These are phyloP conservation scores for Plumapathes pennacea DNA, from an alignment of 92 coral and sea anemone species.

Conservation along the genomic window DNA sequence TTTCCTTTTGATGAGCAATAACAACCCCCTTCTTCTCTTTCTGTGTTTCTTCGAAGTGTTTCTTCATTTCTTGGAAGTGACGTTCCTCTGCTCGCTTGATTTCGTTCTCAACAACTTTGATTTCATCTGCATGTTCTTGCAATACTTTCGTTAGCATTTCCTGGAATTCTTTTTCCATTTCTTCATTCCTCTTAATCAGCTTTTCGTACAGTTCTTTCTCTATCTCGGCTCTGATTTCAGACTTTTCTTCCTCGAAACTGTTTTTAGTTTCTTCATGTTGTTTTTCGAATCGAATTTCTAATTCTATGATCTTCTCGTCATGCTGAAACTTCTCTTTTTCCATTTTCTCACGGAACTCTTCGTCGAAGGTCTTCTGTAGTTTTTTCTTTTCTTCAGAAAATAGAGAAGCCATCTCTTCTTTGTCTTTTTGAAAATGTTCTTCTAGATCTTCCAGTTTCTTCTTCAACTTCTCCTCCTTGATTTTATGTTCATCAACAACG, in stretches of 20 bases:
- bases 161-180: slow-evolving; percentile 66
- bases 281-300: slow-evolving; percentile 26
- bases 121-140: slow-evolving; percentile 58
- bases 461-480: slow-evolving; percentile 15
- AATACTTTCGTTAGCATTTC: slow-evolving; percentile 57
- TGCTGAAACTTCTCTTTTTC: slow-evolving; percentile 24
- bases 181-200: slow-evolving; percentile 50
- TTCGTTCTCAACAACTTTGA: slow-evolving; percentile 66
- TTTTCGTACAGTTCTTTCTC: slow-evolving; percentile 53
- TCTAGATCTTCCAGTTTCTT: slow-evolving; percentile 31
- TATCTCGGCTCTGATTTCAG: slow-evolving; percentile 36
- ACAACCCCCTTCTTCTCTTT: slow-evolving; percentile 46
- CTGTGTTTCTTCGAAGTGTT: slow-evolving; percentile 47
- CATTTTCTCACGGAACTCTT: slow-evolving; percentile 36
- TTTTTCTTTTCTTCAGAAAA: slow-evolving; percentile 50
- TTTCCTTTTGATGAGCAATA: slow-evolving; percentile 49
- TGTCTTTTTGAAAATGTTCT: slow-evolving; percentile 48
- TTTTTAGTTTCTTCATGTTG: slow-evolving; percentile 37
- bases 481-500: slow-evolving; percentile 30
- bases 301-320: slow-evolving; percentile 14
- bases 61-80: slow-evolving; percentile 40
- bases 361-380: slow-evolving; percentile 47
- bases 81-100: slow-evolving; percentile 56
- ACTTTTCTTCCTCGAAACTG: slow-evolving; percentile 49
- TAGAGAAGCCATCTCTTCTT: slow-evolving; percentile 36